Conservation (phyloP, 2,797 vertebrate species). For the Pelochelys cantorii region DNA sequence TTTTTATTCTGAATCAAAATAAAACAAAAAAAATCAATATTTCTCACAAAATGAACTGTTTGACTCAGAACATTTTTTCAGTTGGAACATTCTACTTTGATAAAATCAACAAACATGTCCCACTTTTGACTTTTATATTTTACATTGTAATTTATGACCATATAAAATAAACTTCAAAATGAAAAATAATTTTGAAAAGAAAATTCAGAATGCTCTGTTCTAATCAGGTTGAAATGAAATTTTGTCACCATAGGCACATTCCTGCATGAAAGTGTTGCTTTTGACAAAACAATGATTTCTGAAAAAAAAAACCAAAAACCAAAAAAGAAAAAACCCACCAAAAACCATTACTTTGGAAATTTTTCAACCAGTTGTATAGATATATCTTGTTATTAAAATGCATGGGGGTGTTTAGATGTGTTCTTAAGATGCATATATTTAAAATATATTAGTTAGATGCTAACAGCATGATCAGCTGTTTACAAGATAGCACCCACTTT, state of each 20-base stretch:
- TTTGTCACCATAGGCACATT: neutral
- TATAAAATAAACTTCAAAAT: neutral
- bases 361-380: neutral
- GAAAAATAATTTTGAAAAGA: neutral
- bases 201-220: neutral
- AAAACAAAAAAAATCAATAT: accelerated
- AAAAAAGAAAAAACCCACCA: neutral
- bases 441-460: neutral
- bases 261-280: neutral
- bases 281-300: neutral
- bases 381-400: accelerated
- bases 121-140: neutral
- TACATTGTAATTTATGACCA: neutral
- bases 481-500: neutral
- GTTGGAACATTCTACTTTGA: neutral
- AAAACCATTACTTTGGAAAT: neutral
- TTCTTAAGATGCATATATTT: neutral
- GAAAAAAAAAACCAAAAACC: neutral
- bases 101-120: neutral
- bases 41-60: neutral
- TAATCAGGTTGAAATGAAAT: neutral
- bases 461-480: neutral
- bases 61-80: no score
- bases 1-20: neutral
- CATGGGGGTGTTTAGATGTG: accelerated